Conservation (phyloP, 37 sponge, comb jelly and placozoan genomes). For the Eunapius fragilis region DNA sequence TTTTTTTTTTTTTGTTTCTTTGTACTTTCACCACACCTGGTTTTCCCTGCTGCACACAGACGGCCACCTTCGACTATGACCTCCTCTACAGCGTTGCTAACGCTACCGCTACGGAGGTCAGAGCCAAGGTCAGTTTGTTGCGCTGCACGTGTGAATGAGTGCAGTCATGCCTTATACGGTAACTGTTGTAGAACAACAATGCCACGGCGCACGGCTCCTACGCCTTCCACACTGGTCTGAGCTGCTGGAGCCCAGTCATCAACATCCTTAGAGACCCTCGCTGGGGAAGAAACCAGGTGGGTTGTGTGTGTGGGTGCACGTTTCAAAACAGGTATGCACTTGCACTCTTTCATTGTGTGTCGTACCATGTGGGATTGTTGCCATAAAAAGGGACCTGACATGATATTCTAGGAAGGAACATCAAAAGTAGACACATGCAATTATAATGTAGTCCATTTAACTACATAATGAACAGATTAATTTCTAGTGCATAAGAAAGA, state of each 20-base stretch:
- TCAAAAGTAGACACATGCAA: no score
- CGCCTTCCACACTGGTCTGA: conserved; percentile 60
- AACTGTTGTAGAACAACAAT: conserved; percentile 62
- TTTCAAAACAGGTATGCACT: no score
- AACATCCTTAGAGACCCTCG: conserved; percentile 69
- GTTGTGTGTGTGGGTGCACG: no score
- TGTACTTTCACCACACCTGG: background rate
- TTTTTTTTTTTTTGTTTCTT: background rate
- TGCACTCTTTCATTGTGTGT: no score
- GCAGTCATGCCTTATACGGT: no score
- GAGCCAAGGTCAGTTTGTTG: conserved; percentile 51
- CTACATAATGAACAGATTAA: no score
- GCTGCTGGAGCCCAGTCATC: conserved; percentile 67
- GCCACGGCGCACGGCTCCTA: conserved; percentile 37
- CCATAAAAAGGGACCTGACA: no score
- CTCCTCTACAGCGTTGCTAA: conserved; percentile 40
- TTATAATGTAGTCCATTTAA: no score
- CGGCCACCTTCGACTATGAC: conserved; percentile 61
- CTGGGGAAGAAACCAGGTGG: conserved; percentile 70
- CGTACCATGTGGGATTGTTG: no score
- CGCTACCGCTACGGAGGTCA: conserved; percentile 67
- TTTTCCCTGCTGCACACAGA: conserved; percentile 1
- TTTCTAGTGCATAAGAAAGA: no score
- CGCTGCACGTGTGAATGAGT: no score
- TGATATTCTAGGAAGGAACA: no score